Conservation (phyloP, 2,888 invertebrate genomes). For the Eupithecia subfuscata region DNA sequence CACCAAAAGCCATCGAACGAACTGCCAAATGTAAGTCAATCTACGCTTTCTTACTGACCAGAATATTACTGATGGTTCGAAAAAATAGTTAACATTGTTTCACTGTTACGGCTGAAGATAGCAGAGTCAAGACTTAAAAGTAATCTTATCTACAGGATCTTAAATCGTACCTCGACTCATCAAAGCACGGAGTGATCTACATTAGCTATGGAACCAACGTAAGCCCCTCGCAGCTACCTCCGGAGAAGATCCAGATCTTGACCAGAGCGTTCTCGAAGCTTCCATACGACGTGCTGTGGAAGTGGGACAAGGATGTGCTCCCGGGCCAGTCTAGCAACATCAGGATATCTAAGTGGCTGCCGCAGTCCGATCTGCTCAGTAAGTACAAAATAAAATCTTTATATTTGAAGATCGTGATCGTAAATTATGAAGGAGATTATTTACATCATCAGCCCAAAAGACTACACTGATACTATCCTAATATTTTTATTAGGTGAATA, state of each 20-base stretch:
- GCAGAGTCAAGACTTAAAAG: background rate
- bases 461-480: background rate
- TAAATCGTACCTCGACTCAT: conserved; percentile 62
- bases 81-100: background rate
- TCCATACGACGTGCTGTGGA: conserved; percentile 73
- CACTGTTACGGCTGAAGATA: background rate
- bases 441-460: background rate
- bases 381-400: conserved; percentile 31
- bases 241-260: conserved; percentile 55
- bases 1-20: conserved; percentile 61
- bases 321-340: conserved; percentile 62
- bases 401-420: background rate
- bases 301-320: conserved; percentile 63
- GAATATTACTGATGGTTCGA: background rate
- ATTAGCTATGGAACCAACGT: conserved; percentile 74
- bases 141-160: conserved; percentile 54
- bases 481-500: too few species aligned
- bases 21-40: conserved; percentile 61
- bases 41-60: background rate
- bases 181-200: conserved; percentile 69
- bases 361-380: conserved; percentile 71
- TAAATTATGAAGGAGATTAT: background rate
- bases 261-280: conserved; percentile 62
- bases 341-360: conserved; percentile 66
- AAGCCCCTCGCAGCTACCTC: conserved; percentile 56